phyloP scores from a whole-genome alignment of 2,797 vertebrate genomes.

The Cuniculus paca region DNA sequence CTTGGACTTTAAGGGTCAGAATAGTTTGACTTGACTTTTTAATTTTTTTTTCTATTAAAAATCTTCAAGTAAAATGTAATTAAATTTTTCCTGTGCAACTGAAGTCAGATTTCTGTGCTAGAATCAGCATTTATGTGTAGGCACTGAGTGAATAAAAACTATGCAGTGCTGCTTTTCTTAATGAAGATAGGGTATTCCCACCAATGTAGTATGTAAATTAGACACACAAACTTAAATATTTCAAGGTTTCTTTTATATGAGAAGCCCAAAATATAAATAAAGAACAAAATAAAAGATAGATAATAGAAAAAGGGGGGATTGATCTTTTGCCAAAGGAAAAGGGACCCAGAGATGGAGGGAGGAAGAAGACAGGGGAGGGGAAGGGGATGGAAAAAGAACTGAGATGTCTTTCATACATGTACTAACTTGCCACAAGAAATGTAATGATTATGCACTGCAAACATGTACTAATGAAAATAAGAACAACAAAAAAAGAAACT shows the following conservation, averaged over 20 bases:
- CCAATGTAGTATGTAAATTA: not conserved
- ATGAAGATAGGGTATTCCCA: not conserved
- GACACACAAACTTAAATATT: not conserved
- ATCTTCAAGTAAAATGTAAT: conserved; percentile 58
- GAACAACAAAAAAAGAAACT: not conserved
- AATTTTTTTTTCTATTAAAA: conserved; percentile 76
- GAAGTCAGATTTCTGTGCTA: conserved; percentile 57
- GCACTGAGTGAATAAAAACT: conserved; percentile 70
- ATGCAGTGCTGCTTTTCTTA: conserved; percentile 31
- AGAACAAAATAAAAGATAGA: not conserved
- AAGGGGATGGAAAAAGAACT: not conserved
- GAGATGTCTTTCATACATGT: not conserved
- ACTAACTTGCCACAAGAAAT: not conserved
- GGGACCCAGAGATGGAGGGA: not conserved
- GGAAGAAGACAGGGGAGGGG: not conserved
- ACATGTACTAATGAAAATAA: not conserved
- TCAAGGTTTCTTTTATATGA: not conserved
- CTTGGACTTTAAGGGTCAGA: conserved; percentile 56
- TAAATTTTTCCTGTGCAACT: conserved; percentile 34
- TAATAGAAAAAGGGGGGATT: not conserved
- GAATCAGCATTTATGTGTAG: conserved; percentile 71
- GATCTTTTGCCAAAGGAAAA: not conserved
- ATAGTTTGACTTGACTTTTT: conserved; percentile 72
- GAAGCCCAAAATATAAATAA: not conserved
- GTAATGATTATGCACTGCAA: not conserved